Evolutionary conservation across 2,797 vertebrate species (phyloP).

Genomic region (Sebastes miniatus): DNA sequence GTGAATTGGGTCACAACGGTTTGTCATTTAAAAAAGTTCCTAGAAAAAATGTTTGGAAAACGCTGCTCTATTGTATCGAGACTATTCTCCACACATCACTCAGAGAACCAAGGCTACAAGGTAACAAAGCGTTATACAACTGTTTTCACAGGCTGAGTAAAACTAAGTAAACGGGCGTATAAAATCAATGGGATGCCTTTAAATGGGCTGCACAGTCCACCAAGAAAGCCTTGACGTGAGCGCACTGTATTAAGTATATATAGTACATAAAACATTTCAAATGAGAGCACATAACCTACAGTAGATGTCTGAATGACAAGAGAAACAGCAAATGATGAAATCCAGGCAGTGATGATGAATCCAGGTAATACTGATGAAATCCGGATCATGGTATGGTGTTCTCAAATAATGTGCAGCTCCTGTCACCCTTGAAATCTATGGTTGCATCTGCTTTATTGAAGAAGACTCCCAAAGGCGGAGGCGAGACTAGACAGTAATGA

Average conservation of each 20-base stretch:
- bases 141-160: neutral
- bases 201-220: neutral
- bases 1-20: too few species aligned
- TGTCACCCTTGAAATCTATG: neutral
- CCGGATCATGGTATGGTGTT: neutral
- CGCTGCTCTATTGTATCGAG: neutral
- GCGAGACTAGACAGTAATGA: neutral
- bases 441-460: neutral
- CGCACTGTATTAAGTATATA: neutral
- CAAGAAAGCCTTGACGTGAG: neutral
- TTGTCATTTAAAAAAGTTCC: too few species aligned
- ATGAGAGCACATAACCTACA: neutral
- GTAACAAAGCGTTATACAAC: neutral
- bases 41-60: neutral
- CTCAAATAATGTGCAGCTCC: neutral
- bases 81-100: neutral
- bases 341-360: neutral
- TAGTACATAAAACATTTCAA: neutral
- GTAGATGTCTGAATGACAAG: neutral
- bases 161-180: neutral
- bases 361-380: conserved; percentile 28
- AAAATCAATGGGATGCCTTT: neutral
- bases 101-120: neutral
- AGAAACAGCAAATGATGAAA: neutral
- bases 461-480: neutral